A percentile compares a stretch with the other conserved stretches of the same genome.
These are phyloP conservation scores for Drosophila peninsularis DNA, from an alignment of 2,888 invertebrate genomes.

Conservation along the genomic window DNA sequence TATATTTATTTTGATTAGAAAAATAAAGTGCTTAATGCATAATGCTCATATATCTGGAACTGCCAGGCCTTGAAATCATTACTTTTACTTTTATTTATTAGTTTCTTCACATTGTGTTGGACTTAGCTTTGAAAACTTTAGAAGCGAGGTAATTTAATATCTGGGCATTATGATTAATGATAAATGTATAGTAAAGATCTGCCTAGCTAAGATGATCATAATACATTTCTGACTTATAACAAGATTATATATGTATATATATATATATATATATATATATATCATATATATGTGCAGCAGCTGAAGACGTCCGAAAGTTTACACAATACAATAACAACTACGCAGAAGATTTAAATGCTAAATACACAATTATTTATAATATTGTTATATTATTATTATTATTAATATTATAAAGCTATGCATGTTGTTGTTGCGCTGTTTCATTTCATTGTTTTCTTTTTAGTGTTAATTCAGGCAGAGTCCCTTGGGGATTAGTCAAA, in stretches of 20 bases:
- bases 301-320: constrained; percentile 38
- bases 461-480: constrained; percentile 13
- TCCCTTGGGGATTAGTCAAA: constrained; percentile 51
- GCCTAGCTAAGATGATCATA: constrained; percentile 34
- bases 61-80: constrained; percentile 10
- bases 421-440: constrained; percentile 23
- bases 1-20: constrained; percentile 49
- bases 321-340: constrained; percentile 61
- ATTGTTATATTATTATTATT: constrained; percentile 14
- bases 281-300: constrained; percentile 8
- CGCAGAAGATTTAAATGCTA: constrained; percentile 61
- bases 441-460: background rate
- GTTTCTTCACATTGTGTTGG: background rate
- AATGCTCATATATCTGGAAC: constrained; percentile 5
- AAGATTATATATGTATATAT: background rate
- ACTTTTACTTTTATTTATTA: background rate
- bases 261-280: background rate
- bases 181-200: constrained; percentile 9
- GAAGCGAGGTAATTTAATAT: constrained; percentile 21
- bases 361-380: constrained; percentile 52
- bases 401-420: constrained; percentile 25
- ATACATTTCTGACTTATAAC: constrained; percentile 34
- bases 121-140: constrained; percentile 15
- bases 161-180: background rate
- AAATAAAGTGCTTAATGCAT: constrained; percentile 47